Evolutionary conservation across 2,888 invertebrate species (phyloP).

Genomic region (Drosophila acutilabella): DNA sequence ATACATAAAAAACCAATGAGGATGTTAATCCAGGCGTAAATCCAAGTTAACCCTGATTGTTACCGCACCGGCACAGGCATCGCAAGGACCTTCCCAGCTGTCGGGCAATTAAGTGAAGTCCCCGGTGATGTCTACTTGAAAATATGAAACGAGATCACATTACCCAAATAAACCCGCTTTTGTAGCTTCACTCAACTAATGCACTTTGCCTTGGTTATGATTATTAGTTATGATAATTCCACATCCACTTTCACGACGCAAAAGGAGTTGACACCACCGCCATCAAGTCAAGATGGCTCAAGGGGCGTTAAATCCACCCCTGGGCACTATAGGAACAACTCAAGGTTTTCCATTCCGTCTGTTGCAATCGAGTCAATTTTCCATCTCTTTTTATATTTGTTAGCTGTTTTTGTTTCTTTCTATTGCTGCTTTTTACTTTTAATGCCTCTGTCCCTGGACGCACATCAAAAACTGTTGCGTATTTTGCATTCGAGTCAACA

Average conservation of each 20-base stretch:
- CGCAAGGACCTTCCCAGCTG: constrained; percentile 58
- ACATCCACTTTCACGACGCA: constrained; percentile 68
- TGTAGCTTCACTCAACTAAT: constrained; percentile 27
- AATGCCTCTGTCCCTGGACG: constrained; percentile 61
- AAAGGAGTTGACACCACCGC: constrained; percentile 68
- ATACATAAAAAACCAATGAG: constrained; percentile 19
- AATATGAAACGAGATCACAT: constrained; percentile 48
- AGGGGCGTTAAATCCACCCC: constrained; percentile 57
- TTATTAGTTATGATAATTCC: constrained; percentile 79
- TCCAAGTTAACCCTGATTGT: constrained; percentile 55
- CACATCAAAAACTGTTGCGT: constrained; percentile 80
- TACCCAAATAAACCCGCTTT: constrained; percentile 39
- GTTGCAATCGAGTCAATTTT: constrained; percentile 65
- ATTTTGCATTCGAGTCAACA: constrained; percentile 69
- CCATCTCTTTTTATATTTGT: constrained; percentile 10
- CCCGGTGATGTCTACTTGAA: constrained; percentile 54
- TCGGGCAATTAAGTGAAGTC: constrained; percentile 72
- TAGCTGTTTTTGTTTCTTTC: background rate
- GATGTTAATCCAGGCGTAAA: constrained; percentile 51
- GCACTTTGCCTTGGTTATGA: constrained; percentile 73
- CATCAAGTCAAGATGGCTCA: constrained; percentile 45
- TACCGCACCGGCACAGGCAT: constrained; percentile 1
- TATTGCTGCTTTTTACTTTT: constrained; percentile 14
- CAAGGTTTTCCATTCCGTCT: constrained; percentile 37
- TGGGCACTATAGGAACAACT: constrained; percentile 46